Evolutionary conservation across 2,797 vertebrate species (phyloP), one percentile per base, ranked within the genome.

Genomic region (Caiman crocodilus): DNA sequence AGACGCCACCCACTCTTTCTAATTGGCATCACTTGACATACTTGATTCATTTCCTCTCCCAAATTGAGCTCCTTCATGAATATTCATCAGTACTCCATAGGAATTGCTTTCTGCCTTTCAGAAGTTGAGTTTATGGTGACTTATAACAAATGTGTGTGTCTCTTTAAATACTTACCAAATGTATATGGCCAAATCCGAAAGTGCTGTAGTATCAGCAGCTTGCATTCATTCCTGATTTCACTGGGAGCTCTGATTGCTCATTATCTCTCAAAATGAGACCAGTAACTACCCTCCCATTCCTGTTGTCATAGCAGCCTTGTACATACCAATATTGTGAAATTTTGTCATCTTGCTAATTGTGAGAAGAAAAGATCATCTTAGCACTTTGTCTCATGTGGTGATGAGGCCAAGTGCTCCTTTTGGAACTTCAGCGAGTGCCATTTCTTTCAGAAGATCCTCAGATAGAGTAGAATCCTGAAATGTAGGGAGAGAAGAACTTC

Each of bases 1-100:
- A 97, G 96, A 94, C 85, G 23, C 91, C 94, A 94, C 95, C 90
- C 96, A 97, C 96, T 96, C 95, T 95, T 97, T 95, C 94, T 97
- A 97, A 98, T 97, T 97, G 96, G 93, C 92, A 71, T 94, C 94
- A 96, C 97, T 97, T 97, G 95, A 97, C 97, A 96, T 95, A 92
- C 93, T 96, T 94, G 96, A 94, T 97, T 97, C 96, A 96, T 97
- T 97, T 96, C 96, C 96, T 97, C 95, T 97, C 95, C 96, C 94
- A 96, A 89, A 91, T 84, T 10, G 88, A 96, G 95, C 73, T 94
- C 87, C 94, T 95, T 97, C 92, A 96, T 97, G 95, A 98, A 97
- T 97, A 97, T 98, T 97, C 97, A 96, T 96, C 96, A 84, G 74
- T 63, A 60, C 92, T 96, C 94, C 91, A 82, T 89, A 97, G 96